A percentile compares a stretch with the other conserved stretches of the same genome.
phyloP scores from a whole-genome alignment of 2,888 invertebrate species.

The Tolmerus cingulatus region DNA sequence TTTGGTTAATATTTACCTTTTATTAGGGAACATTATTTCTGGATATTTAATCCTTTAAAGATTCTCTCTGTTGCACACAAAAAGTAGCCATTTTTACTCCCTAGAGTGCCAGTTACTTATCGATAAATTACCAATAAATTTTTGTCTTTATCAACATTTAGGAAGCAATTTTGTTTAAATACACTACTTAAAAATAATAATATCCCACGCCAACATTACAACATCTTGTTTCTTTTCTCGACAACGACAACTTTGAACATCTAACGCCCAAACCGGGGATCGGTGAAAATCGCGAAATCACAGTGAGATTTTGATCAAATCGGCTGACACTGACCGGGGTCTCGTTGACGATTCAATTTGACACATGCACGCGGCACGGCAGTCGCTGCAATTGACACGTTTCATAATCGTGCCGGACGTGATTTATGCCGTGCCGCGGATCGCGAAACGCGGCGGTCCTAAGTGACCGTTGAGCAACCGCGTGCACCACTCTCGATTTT shows the following conservation, averaged over 20 bases:
- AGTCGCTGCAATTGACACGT: neutral
- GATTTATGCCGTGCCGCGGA: neutral
- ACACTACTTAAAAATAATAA: no score
- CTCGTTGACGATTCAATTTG: neutral
- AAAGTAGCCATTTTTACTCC: no score
- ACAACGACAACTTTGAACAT: neutral
- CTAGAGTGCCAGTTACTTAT: no score
- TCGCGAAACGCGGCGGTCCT: neutral
- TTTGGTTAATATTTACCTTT: no score
- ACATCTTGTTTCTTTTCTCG: neutral
- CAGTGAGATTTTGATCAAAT: neutral
- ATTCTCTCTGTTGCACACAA: no score
- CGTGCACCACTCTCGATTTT: neutral
- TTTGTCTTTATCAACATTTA: no score
- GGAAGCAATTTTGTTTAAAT: no score
- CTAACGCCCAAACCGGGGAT: neutral
- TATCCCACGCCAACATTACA: no score
- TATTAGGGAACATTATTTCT: no score
- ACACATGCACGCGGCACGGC: neutral
- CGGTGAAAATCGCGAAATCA: neutral
- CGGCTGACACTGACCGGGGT: neutral
- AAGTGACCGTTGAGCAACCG: neutral
- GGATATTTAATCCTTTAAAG: no score
- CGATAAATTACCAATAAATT: no score
- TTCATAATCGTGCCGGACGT: neutral